Percentiles rank a stretch among this genome's conserved stretches.
These are phyloP conservation scores for Tubiluchus corallicola DNA, from an alignment of 2,888 invertebrate genomes.

Conservation along the genomic window DNA sequence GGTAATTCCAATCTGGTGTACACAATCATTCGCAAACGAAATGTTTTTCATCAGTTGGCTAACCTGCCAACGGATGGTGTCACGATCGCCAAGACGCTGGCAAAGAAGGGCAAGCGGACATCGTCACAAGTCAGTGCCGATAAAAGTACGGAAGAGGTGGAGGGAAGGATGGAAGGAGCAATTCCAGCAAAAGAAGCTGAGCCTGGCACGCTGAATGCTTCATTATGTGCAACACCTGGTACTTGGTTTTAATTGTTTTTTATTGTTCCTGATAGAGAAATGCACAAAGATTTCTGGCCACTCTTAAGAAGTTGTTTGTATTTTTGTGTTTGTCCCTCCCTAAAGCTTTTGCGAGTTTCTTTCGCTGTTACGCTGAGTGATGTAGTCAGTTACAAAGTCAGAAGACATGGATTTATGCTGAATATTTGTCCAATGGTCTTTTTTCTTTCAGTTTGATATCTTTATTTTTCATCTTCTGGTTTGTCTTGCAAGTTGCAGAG, in stretches of 20 bases:
- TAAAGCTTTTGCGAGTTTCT: too few relatives aligned
- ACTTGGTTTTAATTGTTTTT: not conserved
- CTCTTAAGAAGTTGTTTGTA: too few relatives aligned
- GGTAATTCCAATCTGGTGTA: constrained; percentile 97
- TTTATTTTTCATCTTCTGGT: too few relatives aligned
- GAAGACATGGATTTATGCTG: too few relatives aligned
- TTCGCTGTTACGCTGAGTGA: too few relatives aligned
- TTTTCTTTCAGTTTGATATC: too few relatives aligned
- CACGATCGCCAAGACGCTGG: constrained; percentile 57
- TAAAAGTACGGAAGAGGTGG: constrained; percentile 38
- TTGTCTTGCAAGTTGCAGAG: too few relatives aligned
- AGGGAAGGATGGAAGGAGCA: constrained; percentile 28
- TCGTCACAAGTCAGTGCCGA: constrained; percentile 14
- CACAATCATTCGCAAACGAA: constrained; percentile 94
- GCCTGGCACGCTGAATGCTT: constrained; percentile 53
- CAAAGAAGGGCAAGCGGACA: constrained; percentile 23
- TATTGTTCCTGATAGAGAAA: not conserved
- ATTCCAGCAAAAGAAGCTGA: constrained; percentile 27
- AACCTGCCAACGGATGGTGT: constrained; percentile 84
- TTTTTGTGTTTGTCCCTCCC: too few relatives aligned
- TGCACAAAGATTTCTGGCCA: too few relatives aligned
- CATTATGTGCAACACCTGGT: constrained; percentile 76
- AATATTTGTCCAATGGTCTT: too few relatives aligned
- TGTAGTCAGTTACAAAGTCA: too few relatives aligned
- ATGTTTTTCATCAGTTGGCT: constrained; percentile 91